Evolutionary conservation across 2,797 vertebrate genomes (phyloP), one percentile per base, ranked within the genome.

Genomic region (Sarcoramphus papa): DNA sequence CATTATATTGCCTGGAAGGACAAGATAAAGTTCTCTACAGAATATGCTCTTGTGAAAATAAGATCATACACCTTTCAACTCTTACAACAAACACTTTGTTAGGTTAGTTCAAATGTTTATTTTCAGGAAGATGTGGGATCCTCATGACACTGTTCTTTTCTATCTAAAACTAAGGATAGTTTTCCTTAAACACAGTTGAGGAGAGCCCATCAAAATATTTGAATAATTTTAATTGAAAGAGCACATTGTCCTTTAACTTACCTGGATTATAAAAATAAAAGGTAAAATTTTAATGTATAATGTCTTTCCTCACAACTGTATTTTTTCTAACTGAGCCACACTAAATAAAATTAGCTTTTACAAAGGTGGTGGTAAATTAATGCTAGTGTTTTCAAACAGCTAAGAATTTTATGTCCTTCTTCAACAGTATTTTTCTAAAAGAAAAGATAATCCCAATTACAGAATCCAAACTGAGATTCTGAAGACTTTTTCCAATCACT

Each of bases 331-430:
- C n/a, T 68, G 76, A 93, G 28, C 16, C 51, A 96, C 54, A 76
- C 35, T 72, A 96, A 95, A 95, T 81, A 96, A 97, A 95, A 96
- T 79, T 65, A 95, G 60, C 67, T 96, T 97, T 95, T 81, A 97
- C 47, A 93, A 95, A 85, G 9, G 73, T 77, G 77, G 79, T 72
- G 79, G 50, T 89, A 91, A 94, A 94, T 90, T 92, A 95, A 35
- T 37, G 73, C 65, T 74, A 54, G 15, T 77, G 82, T 74, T 95
- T 87, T 94, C 88, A 79, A 96, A 93, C 67, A 68, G 57, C 28
- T 25, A 78, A 91, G 25, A 96, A 96, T 86, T 48, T 63, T 60
- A 83, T 27, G 23, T 35, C 82, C 48, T 90, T 95, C 96, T 79
- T 88, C 28, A 95, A 86, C 43, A 84, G 20, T 47, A 30, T 48